Percentiles rank a stretch among this genome's conserved stretches.
Conservation (phyloP, 2,797 vertebrate genomes). For the Mico argentatus region DNA sequence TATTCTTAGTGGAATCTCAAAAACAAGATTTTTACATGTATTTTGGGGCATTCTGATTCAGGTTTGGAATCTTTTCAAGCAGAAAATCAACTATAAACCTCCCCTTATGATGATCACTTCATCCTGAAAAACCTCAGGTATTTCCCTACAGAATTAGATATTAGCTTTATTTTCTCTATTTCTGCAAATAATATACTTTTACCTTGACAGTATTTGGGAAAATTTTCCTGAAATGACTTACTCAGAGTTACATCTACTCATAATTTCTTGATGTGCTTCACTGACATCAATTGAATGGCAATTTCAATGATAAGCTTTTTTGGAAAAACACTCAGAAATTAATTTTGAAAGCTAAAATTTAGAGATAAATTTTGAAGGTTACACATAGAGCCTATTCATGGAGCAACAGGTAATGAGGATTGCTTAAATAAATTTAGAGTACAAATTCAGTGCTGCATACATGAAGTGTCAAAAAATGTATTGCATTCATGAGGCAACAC, state of each 20-base stretch:
- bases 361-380: neutral
- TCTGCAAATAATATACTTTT: conserved; percentile 27
- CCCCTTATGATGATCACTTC: neutral
- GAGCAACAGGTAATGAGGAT: neutral
- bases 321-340: conserved; percentile 7
- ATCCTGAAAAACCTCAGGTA: neutral
- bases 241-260: neutral
- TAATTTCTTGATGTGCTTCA: conserved; percentile 28
- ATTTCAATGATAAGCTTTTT: neutral
- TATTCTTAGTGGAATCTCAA: neutral
- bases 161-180: conserved; percentile 8
- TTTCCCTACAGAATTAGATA: neutral
- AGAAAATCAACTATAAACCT: neutral
- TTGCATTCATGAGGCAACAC: neutral
- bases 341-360: conserved; percentile 28
- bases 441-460: neutral
- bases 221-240: neutral
- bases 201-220: conserved; percentile 5
- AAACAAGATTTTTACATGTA: neutral
- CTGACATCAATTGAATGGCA: neutral
- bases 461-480: neutral
- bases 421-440: neutral
- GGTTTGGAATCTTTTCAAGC: neutral
- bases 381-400: neutral
- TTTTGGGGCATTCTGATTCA: neutral